Percentiles rank a stretch among this genome's conserved stretches.
Conservation (phyloP, 2,113 vertebrate species). For the Brachirus orientalis region DNA sequence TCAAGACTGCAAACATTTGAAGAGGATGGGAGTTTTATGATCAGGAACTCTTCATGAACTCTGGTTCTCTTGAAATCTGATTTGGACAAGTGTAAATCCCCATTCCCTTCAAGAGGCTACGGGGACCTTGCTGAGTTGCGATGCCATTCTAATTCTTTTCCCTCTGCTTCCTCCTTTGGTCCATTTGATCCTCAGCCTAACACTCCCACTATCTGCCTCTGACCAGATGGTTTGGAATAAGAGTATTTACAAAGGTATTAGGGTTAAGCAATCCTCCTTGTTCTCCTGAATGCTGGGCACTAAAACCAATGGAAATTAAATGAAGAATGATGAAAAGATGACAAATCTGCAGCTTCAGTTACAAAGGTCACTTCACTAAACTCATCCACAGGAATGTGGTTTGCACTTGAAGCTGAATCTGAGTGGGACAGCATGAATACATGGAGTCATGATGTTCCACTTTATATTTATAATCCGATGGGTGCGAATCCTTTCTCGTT, state of each 20-base stretch:
- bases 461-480: too few species aligned
- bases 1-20: background rate
- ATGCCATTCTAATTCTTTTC: conserved; percentile 21
- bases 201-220: conserved; percentile 58
- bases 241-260: conserved; percentile 75
- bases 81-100: conserved; percentile 37
- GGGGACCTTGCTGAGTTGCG: conserved; percentile 29
- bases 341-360: conserved; percentile 28
- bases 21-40: too few species aligned
- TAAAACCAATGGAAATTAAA: conserved; percentile 49
- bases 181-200: conserved; percentile 44
- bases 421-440: too few species aligned
- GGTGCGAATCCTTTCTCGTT: too few species aligned
- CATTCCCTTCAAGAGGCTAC: conserved; percentile 25
- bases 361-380: conserved; percentile 2
- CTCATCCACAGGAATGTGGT: background rate
- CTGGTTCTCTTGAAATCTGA: conserved; percentile 17
- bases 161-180: background rate
- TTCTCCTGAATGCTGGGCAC: conserved; percentile 45
- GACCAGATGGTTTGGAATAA: conserved; percentile 77
- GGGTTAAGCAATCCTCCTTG: conserved; percentile 62
- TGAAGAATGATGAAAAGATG: conserved; percentile 19
- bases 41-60: background rate
- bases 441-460: too few species aligned
- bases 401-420: too few species aligned